phyloP scores from a whole-genome alignment of 2,113 vertebrate species.

The Pelobates fuscus region DNA sequence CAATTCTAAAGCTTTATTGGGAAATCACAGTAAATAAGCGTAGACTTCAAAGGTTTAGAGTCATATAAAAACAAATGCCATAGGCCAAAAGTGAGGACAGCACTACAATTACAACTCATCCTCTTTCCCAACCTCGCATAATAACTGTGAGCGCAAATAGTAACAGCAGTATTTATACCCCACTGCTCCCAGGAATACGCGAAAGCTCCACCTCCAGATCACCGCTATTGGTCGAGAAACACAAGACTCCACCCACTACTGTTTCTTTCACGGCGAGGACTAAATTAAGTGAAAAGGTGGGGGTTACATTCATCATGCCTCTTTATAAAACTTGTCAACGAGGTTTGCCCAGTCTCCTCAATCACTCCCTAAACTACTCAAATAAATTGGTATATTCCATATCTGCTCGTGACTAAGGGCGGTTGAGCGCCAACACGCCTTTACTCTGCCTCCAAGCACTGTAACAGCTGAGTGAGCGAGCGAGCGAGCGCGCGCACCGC shows the following conservation, averaged over 20 bases:
- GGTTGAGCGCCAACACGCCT: conserved; percentile 6
- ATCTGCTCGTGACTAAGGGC: background rate
- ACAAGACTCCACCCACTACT: background rate
- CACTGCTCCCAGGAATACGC: background rate
- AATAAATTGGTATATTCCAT: background rate
- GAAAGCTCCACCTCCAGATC: background rate
- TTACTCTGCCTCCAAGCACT: conserved; percentile 8
- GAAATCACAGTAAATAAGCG: too few relatives aligned
- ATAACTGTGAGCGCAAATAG: conserved; percentile 22
- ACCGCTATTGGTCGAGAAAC: background rate
- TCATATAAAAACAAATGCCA: too few relatives aligned
- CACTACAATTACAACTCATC: too few relatives aligned
- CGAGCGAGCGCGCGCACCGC: too few relatives aligned
- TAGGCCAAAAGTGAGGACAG: too few relatives aligned
- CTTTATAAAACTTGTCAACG: too few relatives aligned
- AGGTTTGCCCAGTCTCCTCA: background rate
- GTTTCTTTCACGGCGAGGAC: background rate
- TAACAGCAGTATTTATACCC: conserved; percentile 32
- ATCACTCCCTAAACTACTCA: background rate
- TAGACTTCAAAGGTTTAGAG: too few relatives aligned
- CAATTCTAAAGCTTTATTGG: too few relatives aligned
- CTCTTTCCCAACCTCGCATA: background rate
- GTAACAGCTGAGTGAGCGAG: background rate
- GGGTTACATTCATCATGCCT: too few relatives aligned
- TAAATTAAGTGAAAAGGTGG: too few relatives aligned